Evolutionary conservation across 2,888 invertebrate species (phyloP), one percentile per base, ranked within the genome.

Genomic region (Bimastos eiseni): DNA sequence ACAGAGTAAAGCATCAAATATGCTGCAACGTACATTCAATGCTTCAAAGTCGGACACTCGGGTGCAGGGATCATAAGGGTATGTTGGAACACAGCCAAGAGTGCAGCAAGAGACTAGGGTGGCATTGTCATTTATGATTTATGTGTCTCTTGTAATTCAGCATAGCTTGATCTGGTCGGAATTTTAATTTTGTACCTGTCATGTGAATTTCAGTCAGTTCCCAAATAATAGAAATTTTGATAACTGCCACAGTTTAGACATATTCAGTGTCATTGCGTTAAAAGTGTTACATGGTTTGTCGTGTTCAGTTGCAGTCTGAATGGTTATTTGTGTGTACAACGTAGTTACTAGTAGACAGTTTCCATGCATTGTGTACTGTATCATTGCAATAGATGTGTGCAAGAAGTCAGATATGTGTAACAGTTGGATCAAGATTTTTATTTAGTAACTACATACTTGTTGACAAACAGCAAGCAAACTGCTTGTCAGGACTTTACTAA

Each of bases 261-360:
- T 70, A n/a, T n/a, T 70, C 70, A 70, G n/a, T 70, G 70, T 70
- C 11, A 13, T 70, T 70, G 70, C n/a, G 30, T 70, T 70, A 70
- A 70, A 70, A 70, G 70, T 11, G n/a, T 70, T n/a, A n/a, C 70
- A n/a, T n/a, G 70, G n/a, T 70, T 70, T 70, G 70, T 70, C 70
- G n/a, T 13, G n/a, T 70, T 70, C 70, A 70, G 70, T 70, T 70
- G 70, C 70, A 70, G 70, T 70, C n/a, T 70, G 70, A 70, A 70
- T 70, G 70, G 70, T 70, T 49, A 49, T 4, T 21, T 11, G 70
- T 70, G 49, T 49, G 70, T 70, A n/a, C n/a, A 70, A 70, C 70
- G 70, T 70, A 70, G 70, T n/a, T 70, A 70, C 30, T 70, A 70
- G 70, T 70, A n/a, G 70, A 70, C n/a, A 70, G 70, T 70, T 70